These are phyloP conservation scores for Podarcis lilfordi DNA, from an alignment of 2,797 vertebrate species.

Conservation along the genomic window DNA sequence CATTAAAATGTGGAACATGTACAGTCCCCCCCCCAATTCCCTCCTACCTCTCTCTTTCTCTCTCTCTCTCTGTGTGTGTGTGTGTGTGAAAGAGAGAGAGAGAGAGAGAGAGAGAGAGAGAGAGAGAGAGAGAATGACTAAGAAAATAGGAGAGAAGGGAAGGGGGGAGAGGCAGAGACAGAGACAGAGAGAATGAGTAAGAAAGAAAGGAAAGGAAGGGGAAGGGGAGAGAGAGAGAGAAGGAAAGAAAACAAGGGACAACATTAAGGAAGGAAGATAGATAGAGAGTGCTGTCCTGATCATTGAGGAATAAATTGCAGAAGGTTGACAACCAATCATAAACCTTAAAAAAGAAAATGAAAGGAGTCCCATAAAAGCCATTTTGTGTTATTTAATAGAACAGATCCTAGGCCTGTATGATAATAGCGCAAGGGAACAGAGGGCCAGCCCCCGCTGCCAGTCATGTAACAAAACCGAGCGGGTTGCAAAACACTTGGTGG, in stretches of 20 bases:
- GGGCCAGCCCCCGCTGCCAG: slow-evolving; percentile 63
- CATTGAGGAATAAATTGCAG: slow-evolving; percentile 63
- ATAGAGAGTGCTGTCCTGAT: slow-evolving; percentile 66
- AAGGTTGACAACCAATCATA: slow-evolving; percentile 69
- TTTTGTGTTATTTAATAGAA: slow-evolving; percentile 50
- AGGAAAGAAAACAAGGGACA: too few species aligned
- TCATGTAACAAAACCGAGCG: slow-evolving; percentile 63
- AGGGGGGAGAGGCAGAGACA: neutral
- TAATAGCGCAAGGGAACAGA: slow-evolving; percentile 58
- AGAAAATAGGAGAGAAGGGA: neutral
- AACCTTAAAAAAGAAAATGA: slow-evolving; percentile 33
- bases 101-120: neutral
- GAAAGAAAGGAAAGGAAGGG: too few species aligned
- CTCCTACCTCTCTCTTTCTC: too few species aligned
- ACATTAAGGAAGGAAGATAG: too few species aligned
- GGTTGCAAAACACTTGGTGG: slow-evolving; percentile 55
- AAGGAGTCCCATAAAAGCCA: slow-evolving; percentile 63
- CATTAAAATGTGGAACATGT: too few species aligned
- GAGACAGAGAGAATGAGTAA: neutral
- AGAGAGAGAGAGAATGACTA: neutral
- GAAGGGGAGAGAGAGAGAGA: neutral
- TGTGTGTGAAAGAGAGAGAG: neutral
- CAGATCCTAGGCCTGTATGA: slow-evolving; percentile 58
- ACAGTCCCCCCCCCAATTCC: too few species aligned
- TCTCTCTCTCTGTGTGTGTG: too few species aligned